Evolutionary conservation across 2,113 vertebrate species (phyloP).

Genomic region (Aphyosemion australe): DNA sequence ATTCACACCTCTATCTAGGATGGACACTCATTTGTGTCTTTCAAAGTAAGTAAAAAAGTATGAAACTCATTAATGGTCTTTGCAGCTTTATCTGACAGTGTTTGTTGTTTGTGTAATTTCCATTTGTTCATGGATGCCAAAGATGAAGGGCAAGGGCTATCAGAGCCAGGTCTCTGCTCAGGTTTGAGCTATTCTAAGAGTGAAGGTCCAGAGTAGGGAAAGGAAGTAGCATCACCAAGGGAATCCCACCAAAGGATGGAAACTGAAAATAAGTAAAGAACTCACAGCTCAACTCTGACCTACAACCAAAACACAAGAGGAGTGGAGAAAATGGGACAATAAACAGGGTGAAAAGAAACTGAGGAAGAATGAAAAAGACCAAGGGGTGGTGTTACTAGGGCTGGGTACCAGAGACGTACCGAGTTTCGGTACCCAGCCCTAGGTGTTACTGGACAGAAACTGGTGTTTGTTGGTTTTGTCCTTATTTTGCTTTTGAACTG

Average conservation of each 20-base stretch:
- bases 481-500: too few relatives aligned
- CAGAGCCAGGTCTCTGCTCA: constrained; percentile 7
- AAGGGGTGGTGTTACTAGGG: too few relatives aligned
- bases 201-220: constrained; percentile 63
- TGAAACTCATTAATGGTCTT: background rate
- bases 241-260: constrained; percentile 49
- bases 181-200: background rate
- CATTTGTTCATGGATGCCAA: background rate
- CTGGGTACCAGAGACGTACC: too few relatives aligned
- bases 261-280: constrained; percentile 32
- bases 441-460: too few relatives aligned
- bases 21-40: too few relatives aligned
- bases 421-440: too few relatives aligned
- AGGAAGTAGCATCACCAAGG: constrained; percentile 56
- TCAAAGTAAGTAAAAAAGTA: background rate
- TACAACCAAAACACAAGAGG: constrained; percentile 67
- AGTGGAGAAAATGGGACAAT: constrained; percentile 19
- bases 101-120: background rate
- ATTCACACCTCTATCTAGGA: too few relatives aligned
- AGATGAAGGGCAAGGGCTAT: constrained; percentile 1
- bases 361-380: constrained; percentile 31
- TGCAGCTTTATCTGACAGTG: constrained; percentile 9
- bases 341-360: constrained; percentile 3
- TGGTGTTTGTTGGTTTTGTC: too few relatives aligned
- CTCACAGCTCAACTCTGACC: constrained; percentile 57